A percentile compares a stretch with the other conserved stretches of the same genome.
Conservation (phyloP, 92 coral and sea anemone species). For the Blastomussa wellsi region DNA sequence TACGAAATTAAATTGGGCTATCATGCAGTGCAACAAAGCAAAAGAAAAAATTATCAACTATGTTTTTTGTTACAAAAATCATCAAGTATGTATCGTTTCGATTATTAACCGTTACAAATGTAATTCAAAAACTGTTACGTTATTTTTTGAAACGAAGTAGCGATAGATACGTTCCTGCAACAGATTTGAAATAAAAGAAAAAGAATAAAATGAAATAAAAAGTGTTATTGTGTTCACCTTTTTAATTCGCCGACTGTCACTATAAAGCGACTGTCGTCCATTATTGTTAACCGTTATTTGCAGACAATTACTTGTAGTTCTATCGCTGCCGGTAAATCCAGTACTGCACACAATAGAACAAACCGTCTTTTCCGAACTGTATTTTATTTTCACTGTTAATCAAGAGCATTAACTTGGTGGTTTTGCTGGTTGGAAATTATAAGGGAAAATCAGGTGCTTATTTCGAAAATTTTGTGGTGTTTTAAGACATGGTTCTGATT, state of each 20-base stretch:
- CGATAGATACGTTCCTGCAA: neutral
- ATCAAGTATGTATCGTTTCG: neutral
- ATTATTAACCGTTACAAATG: neutral
- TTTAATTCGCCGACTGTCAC: neutral
- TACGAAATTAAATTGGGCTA: neutral
- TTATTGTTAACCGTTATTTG: neutral
- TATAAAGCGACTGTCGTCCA: neutral
- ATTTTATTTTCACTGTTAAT: neutral
- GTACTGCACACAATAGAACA: neutral
- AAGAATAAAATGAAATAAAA: neutral
- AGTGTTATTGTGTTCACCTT: neutral
- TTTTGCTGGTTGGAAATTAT: neutral
- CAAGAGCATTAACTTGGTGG: neutral
- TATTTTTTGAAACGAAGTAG: neutral
- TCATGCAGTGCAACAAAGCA: neutral
- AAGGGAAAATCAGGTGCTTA: neutral
- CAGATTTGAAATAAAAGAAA: neutral
- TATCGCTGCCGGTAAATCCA: neutral
- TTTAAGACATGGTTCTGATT: neutral
- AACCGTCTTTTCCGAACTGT: neutral
- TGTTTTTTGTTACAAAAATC: neutral
- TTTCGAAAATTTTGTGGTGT: neutral
- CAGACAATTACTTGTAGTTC: neutral
- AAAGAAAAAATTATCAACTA: neutral
- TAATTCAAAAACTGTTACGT: neutral